These are phyloP conservation scores for Agrilus biguttatus DNA, from an alignment of 2,888 invertebrate species.

Conservation along the genomic window DNA sequence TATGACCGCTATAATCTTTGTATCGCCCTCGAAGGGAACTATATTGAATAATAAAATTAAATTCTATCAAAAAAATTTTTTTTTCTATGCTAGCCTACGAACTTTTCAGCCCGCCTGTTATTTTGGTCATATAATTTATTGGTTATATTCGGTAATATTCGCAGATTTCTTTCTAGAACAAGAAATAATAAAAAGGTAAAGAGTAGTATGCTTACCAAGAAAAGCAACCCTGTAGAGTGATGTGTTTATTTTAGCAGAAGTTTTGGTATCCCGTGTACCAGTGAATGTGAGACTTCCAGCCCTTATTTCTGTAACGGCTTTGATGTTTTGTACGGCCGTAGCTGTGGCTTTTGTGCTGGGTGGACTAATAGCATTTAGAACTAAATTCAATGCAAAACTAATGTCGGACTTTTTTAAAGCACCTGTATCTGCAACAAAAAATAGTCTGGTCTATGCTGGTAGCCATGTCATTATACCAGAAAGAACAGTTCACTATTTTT, in stretches of 20 bases:
- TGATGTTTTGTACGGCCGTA: constrained; percentile 51
- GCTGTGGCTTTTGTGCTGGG: constrained; percentile 58
- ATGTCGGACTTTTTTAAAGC: constrained; percentile 82
- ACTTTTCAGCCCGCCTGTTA: no score
- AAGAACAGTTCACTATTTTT: no score
- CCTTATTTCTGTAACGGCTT: constrained; percentile 52
- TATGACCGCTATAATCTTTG: no score
- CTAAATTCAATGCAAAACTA: constrained; percentile 76
- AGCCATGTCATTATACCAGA: no score
- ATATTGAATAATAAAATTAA: no score
- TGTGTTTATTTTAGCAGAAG: constrained; percentile 60
- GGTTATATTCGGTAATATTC: no score
- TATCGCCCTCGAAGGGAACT: no score
- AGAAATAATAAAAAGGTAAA: no score
- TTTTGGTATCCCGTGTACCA: constrained; percentile 61
- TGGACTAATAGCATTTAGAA: constrained; percentile 76
- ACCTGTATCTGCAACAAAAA: constrained; percentile 58
- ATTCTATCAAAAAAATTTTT: no score
- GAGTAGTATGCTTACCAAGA: constrained; percentile 37
- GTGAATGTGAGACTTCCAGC: constrained; percentile 72
- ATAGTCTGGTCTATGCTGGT: background rate
- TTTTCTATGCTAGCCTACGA: no score
- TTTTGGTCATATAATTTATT: no score
- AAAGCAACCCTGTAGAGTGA: constrained; percentile 74
- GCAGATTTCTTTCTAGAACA: no score